Conservation (phyloP, 2,113 vertebrate species). For the Clupea harengus region DNA sequence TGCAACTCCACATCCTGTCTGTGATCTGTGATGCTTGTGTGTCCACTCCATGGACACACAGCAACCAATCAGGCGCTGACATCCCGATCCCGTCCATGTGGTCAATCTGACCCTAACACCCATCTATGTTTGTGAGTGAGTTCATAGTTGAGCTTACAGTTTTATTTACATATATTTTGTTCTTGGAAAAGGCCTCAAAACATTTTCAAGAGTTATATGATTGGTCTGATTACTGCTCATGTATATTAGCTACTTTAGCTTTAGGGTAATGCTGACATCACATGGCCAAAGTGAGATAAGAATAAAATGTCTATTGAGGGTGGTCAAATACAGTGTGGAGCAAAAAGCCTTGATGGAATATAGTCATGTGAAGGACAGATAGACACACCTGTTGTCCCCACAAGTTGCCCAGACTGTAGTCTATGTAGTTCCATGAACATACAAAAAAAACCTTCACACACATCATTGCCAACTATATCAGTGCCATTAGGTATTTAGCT, state of each 20-base stretch:
- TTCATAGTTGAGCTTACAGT: neutral
- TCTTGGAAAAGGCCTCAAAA: too few species aligned
- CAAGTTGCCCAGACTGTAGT: neutral
- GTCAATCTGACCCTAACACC: neutral
- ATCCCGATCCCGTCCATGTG: neutral
- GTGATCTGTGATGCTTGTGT: neutral
- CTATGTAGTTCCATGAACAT: neutral
- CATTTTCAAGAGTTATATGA: too few species aligned
- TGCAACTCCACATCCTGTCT: slow-evolving; percentile 13
- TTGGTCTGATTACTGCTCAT: too few species aligned
- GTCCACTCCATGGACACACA: slow-evolving; percentile 44
- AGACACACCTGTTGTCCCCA: neutral
- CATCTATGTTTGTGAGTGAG: neutral
- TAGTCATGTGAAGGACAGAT: neutral
- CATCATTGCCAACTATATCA: too few species aligned
- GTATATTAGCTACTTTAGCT: too few species aligned
- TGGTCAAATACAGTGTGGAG: too few species aligned
- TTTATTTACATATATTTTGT: neutral
- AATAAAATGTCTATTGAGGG: too few species aligned
- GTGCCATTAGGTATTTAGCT: too few species aligned
- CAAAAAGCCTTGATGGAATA: neutral
- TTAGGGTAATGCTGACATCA: too few species aligned
- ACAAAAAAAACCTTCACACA: neutral
- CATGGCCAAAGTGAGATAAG: too few species aligned
- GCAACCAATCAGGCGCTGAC: slow-evolving; percentile 68